Conservation (phyloP, 2,797 vertebrate genomes). For the Emys orbicularis region DNA sequence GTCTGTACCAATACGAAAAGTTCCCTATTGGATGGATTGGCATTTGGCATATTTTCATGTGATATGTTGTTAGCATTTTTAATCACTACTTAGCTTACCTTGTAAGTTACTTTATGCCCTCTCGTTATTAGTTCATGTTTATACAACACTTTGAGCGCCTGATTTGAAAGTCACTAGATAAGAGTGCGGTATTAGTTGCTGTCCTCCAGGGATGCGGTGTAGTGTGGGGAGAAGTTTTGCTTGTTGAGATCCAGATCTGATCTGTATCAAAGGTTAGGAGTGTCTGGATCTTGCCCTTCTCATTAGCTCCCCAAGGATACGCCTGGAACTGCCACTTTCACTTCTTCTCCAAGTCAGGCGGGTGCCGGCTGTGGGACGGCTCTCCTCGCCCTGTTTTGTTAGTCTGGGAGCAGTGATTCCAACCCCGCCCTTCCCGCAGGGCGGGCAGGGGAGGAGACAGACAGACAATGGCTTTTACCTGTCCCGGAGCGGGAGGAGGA, state of each 20-base stretch:
- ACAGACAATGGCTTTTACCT: conserved; percentile 32
- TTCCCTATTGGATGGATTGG: neutral
- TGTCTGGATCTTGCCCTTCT: neutral
- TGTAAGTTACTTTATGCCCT: neutral
- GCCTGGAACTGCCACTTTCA: neutral
- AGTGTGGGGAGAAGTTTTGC: neutral
- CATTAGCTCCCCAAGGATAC: neutral
- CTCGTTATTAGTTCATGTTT: neutral
- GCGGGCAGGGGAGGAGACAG: neutral
- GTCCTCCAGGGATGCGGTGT: neutral
- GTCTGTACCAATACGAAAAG: neutral
- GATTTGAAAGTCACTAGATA: neutral
- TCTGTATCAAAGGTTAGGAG: neutral
- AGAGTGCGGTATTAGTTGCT: no score
- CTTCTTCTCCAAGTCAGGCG: neutral
- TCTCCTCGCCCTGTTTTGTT: neutral
- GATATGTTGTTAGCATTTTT: neutral
- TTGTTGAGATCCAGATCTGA: neutral
- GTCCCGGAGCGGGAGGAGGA: conserved; percentile 36
- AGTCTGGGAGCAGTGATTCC: neutral
- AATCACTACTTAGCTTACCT: neutral
- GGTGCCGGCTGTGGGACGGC: no score
- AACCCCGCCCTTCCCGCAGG: neutral
- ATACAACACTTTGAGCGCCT: neutral
- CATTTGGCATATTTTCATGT: neutral